A percentile compares a stretch with the other conserved stretches of the same genome.
phyloP scores from a whole-genome alignment of 2,797 vertebrate genomes.

The Myotis vivesi region DNA sequence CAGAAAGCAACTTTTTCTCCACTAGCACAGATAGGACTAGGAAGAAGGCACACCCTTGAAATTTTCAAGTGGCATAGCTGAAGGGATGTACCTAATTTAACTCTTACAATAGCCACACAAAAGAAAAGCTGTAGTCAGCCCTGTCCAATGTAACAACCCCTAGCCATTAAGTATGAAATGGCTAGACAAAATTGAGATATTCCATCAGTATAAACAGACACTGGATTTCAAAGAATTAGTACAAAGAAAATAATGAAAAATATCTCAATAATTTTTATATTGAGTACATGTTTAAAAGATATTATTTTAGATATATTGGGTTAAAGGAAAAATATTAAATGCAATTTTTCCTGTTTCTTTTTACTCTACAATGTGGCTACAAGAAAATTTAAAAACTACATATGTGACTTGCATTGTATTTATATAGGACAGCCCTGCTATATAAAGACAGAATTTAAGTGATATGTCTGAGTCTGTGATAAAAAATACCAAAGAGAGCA shows the following conservation, averaged over 20 bases:
- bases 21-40: background rate
- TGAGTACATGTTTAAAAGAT: background rate
- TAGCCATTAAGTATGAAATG: background rate
- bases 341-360: background rate
- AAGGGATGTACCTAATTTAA: background rate
- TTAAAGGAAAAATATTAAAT: constrained; percentile 1
- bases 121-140: background rate
- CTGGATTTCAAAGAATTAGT: background rate
- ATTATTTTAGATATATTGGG: background rate
- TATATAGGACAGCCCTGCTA: background rate
- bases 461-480: constrained; percentile 28
- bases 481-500: constrained; percentile 38
- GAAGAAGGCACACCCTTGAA: background rate
- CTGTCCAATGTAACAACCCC: background rate
- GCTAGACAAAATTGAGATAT: background rate
- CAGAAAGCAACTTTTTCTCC: background rate
- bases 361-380: background rate
- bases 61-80: background rate
- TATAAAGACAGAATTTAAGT: constrained; percentile 19
- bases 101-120: background rate
- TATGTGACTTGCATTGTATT: background rate
- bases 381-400: background rate
- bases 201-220: background rate
- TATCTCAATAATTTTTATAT: background rate
- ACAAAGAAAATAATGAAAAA: background rate